Evolutionary conservation across 1,140 invertebrate species (phyloP), one percentile per base, ranked within the genome.

Genomic region (Caenorhabditis latens): DNA sequence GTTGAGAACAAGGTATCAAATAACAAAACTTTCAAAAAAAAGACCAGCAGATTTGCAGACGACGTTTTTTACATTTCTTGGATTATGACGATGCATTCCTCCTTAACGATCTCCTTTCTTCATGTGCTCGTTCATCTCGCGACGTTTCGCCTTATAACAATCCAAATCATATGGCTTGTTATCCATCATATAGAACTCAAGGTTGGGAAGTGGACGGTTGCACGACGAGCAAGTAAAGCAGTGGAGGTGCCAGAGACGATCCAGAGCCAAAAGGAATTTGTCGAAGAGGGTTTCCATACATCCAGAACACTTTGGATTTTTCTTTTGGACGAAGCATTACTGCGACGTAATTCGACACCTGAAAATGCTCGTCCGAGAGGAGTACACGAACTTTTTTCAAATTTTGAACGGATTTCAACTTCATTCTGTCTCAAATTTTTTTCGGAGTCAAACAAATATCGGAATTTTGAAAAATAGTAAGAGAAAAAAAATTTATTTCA

Each of bases 221-320:
- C 98, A 99, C 90, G 98, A 96, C 42, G 95, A 94, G 93, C 98
- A 99, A 89, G 95, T 95, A 94, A 99, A 99, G 94, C 98, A 99
- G 93, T 97, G 96, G 71, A 97, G 97, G 94, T 99, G 98, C 95
- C 96, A 99, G 90, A 97, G 96, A 94, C 98, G 97, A 91, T 97
- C 96, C 94, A 99, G 95, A 71, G 98, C 98, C 93, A 98, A 97
- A 93, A 99, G 94, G 92, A 97, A 98, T 0, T 90, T 90, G 61
- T 91, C 90, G 13, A 91, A 85, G 11, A 91, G 88, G 16, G 89
- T 90, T 67, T 91, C 90, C 42, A 87, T 84, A 88, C 90, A 91
- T 32, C 91, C 90, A 48, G 90, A 90, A 87, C 90, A 91, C 75
- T 90, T 91, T 32, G 91, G 90, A 86, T 91, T 91, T 89, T 90